Percentiles rank a stretch among this genome's conserved stretches.
Conservation (phyloP, 1,140 invertebrate species). For the Aphelinus atriplicis region DNA sequence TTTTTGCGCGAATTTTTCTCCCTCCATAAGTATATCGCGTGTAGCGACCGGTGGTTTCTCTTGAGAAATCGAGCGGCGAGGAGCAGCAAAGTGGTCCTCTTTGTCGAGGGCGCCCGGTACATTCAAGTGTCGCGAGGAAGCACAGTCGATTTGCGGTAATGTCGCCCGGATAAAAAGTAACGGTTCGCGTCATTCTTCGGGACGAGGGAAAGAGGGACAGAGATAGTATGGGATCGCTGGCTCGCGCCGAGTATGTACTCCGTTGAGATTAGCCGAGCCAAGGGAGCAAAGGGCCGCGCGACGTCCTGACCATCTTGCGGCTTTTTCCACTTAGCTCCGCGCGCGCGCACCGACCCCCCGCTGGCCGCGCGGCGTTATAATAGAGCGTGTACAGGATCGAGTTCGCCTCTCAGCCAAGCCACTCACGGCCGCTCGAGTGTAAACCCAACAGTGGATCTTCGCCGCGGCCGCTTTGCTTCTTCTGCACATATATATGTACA, state of each 20-base stretch:
- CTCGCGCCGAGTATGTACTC: neutral
- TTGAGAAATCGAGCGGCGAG: constrained; percentile 7
- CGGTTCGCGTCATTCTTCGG: constrained; percentile 23
- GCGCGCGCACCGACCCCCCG: neutral
- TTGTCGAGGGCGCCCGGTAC: neutral
- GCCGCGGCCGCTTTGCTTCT: too few species aligned
- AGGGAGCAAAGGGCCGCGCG: constrained; percentile 1
- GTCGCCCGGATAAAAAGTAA: constrained; percentile 32
- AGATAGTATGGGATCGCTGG: constrained; percentile 11
- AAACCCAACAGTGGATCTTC: too few species aligned
- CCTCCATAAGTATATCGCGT: neutral
- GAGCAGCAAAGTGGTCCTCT: neutral
- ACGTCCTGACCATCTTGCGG: too few species aligned
- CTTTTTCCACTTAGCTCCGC: neutral
- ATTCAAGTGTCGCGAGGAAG: neutral
- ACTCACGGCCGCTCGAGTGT: too few species aligned
- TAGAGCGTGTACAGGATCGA: too few species aligned
- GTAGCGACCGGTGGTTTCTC: constrained; percentile 1
- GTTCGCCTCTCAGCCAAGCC: too few species aligned
- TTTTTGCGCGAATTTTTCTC: constrained; percentile 20
- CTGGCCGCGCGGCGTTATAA: neutral
- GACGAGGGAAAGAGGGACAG: neutral
- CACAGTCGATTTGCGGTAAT: constrained; percentile 19
- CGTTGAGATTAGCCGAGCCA: constrained; percentile 1
- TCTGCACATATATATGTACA: too few species aligned